Base-by-base conservation (phyloP, 2,888 invertebrate species). In the Stictocephala bisonia region DNA sequence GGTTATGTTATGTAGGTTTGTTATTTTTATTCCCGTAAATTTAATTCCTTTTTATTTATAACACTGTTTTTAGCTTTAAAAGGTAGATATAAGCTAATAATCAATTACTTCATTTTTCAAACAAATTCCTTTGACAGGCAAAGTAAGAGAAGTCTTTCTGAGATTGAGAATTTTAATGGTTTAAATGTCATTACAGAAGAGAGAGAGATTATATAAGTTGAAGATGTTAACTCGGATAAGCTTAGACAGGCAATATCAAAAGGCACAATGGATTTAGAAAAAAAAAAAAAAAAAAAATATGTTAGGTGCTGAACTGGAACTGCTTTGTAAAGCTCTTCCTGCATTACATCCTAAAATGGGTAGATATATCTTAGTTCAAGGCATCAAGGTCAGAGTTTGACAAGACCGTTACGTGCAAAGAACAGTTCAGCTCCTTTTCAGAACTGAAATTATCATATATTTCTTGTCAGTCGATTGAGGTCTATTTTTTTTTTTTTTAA, bases 381-480 rank as follows among this genome's bases (percentile, higher is more conserved):
- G 87, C 85, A n/a, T 77, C 88, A 69, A 82, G 85, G 75, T 40
- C 81, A 6, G 86, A 88, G 79, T 87, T 88, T 79, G 77, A 80
- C 0, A 87, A 87, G 76, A 82, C 84, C 2, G n/a, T n/a, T n/a
- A n/a, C n/a, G n/a, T n/a, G n/a, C n/a, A n/a, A n/a, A n/a, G n/a
- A n/a, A n/a, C n/a, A n/a, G n/a, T n/a, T n/a, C n/a, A n/a, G n/a
- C n/a, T n/a, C n/a, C n/a, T n/a, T n/a, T n/a, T n/a, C n/a, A n/a
- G n/a, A n/a, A n/a, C n/a, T n/a, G n/a, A n/a, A n/a, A n/a, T n/a
- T n/a, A n/a, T n/a, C n/a, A n/a, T n/a, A n/a, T n/a, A n/a, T n/a
- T n/a, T n/a, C n/a, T n/a, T n/a, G n/a, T n/a, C n/a, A n/a, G n/a
- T n/a, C n/a, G n/a, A n/a, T n/a, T n/a, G n/a, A n/a, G n/a, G n/a